These are phyloP conservation scores for Ceratoteleas bidentatus DNA, from an alignment of 1,140 invertebrate species.

Conservation along the genomic window DNA sequence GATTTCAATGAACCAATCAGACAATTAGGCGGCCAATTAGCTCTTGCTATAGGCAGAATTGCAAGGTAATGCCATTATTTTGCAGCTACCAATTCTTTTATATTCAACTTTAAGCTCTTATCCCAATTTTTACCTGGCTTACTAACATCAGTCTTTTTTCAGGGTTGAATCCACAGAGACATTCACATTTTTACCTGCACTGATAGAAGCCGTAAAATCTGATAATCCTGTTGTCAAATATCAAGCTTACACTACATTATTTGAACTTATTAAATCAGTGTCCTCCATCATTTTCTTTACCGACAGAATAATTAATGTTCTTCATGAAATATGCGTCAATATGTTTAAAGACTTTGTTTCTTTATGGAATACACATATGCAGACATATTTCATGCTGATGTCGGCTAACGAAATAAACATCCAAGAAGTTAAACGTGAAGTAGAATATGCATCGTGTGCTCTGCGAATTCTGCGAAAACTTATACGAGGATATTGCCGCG, in stretches of 20 bases:
- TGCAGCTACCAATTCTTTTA: too few species aligned
- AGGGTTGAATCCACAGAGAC: neutral
- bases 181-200: too few species aligned
- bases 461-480: slow-evolving; percentile 90
- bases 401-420: slow-evolving; percentile 82
- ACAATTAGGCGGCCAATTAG: too few species aligned
- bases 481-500: neutral
- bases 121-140: too few species aligned
- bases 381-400: slow-evolving; percentile 84
- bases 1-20: too few species aligned
- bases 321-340: slow-evolving; percentile 88
- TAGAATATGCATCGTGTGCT: slow-evolving; percentile 90
- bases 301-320: neutral
- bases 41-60: too few species aligned
- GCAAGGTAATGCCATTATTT: too few species aligned
- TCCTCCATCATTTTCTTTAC: neutral
- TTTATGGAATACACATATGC: slow-evolving; percentile 88
- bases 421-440: slow-evolving; percentile 82
- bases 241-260: too few species aligned
- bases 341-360: slow-evolving; percentile 87
- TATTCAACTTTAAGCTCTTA: too few species aligned
- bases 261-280: too few species aligned
- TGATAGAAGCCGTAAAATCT: too few species aligned
- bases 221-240: too few species aligned
- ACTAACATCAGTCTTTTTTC: neutral